Conservation (phyloP, 1,140 invertebrate genomes). For the Anastrepha ludens region DNA sequence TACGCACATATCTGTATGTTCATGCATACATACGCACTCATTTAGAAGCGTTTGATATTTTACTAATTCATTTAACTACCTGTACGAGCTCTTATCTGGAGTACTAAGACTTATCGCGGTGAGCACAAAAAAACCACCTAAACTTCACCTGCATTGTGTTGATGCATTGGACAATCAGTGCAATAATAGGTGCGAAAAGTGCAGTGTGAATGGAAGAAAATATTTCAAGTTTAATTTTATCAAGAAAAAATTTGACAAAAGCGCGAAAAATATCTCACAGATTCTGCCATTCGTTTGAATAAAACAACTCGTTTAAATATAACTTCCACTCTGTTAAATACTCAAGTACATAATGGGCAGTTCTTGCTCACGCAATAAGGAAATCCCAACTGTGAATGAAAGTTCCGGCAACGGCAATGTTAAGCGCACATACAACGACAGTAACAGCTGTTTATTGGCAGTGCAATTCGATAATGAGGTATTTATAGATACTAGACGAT, state of each 20-base stretch:
- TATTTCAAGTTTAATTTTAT: no score
- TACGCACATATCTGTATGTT: not conserved
- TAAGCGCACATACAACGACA: not conserved
- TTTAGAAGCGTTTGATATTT: no score
- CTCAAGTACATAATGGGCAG: not conserved
- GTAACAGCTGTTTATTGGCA: slow-evolving; percentile 34
- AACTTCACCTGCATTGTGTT: not conserved
- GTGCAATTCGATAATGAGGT: slow-evolving; percentile 29
- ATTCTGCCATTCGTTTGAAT: not conserved
- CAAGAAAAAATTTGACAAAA: not conserved
- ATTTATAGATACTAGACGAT: no score
- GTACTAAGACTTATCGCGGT: not conserved
- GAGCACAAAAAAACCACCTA: not conserved
- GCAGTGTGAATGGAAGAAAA: not conserved
- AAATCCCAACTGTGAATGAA: not conserved
- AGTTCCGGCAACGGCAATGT: not conserved
- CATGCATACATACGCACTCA: not conserved
- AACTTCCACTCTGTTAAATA: not conserved
- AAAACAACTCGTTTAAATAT: not conserved
- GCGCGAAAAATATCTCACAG: not conserved
- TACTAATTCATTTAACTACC: not conserved
- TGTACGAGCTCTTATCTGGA: not conserved
- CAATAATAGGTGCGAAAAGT: not conserved
- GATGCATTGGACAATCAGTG: not conserved
- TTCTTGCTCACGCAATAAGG: not conserved